phyloP scores from a whole-genome alignment of 1,140 invertebrate genomes.

The Dermatophagoides farinae region DNA sequence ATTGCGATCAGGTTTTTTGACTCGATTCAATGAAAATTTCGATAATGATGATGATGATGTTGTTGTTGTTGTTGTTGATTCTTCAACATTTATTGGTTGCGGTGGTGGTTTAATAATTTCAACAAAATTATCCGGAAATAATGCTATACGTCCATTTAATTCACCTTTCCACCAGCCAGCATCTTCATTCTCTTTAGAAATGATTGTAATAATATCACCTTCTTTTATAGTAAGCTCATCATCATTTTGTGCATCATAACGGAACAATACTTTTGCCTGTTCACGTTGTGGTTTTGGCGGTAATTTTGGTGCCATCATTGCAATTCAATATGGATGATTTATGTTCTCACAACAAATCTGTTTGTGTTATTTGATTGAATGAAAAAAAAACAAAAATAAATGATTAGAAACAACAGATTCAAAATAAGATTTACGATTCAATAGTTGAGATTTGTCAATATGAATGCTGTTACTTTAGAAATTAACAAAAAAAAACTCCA shows the following conservation, averaged over 20 bases:
- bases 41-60: no score
- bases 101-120: constrained; percentile 31
- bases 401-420: no score
- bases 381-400: no score
- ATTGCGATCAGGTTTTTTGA: background rate
- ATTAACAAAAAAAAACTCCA: no score
- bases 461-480: no score
- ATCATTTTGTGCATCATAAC: constrained; percentile 62
- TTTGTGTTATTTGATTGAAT: no score
- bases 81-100: background rate
- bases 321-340: background rate
- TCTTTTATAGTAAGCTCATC: constrained; percentile 75
- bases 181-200: constrained; percentile 70
- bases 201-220: constrained; percentile 67
- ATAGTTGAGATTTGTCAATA: no score
- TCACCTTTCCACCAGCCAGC: constrained; percentile 95
- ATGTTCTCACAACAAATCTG: no score
- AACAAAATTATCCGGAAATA: constrained; percentile 96
- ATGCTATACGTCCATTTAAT: constrained; percentile 58
- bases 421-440: no score
- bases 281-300: constrained; percentile 39
- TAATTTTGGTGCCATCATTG: constrained; percentile 25
- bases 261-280: constrained; percentile 60
- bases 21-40: background rate
- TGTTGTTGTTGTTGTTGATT: background rate